A percentile compares a stretch with the other conserved stretches of the same genome.
Evolutionary conservation across 2,888 invertebrate species (phyloP).

Genomic region (Eretmocerus hayati): DNA sequence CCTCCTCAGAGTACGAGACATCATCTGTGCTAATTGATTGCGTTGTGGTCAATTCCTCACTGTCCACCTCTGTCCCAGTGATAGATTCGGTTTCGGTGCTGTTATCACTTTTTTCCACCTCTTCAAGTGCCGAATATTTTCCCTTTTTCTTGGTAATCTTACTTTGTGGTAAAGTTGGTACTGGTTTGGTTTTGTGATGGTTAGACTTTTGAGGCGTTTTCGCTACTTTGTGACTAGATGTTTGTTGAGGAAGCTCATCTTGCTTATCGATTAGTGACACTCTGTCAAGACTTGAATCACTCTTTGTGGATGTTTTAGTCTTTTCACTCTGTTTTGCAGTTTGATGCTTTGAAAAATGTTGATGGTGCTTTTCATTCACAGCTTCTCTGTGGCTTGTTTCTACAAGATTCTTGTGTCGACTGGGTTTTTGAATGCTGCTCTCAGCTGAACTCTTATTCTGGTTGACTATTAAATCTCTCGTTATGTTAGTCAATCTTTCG

Average conservation of each 20-base stretch:
- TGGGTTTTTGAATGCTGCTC: neutral
- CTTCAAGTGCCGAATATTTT: conserved; percentile 16
- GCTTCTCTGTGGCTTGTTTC: neutral
- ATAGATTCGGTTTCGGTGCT: conserved; percentile 22
- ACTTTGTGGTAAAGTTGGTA: neutral
- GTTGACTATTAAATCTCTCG: conserved; percentile 6
- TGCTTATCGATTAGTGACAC: conserved; percentile 1
- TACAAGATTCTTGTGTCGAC: too few species aligned
- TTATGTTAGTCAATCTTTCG: conserved; percentile 28
- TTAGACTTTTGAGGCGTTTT: conserved; percentile 11
- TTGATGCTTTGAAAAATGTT: conserved; percentile 5
- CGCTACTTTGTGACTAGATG: conserved; percentile 9
- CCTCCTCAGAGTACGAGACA: conserved; percentile 7
- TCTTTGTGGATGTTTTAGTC: conserved; percentile 1
- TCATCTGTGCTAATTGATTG: conserved; percentile 24
- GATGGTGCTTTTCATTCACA: conserved; percentile 6
- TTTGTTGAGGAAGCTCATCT: neutral
- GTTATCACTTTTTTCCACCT: conserved; percentile 25
- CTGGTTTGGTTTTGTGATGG: neutral
- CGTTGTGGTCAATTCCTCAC: conserved; percentile 21
- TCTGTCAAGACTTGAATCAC: conserved; percentile 1
- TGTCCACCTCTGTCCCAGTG: conserved; percentile 10
- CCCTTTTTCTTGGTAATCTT: conserved; percentile 3
- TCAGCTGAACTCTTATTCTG: neutral
- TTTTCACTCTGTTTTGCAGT: neutral